Evolutionary conservation across 2,888 invertebrate species (phyloP).

Genomic region (Sesamia inferens): DNA sequence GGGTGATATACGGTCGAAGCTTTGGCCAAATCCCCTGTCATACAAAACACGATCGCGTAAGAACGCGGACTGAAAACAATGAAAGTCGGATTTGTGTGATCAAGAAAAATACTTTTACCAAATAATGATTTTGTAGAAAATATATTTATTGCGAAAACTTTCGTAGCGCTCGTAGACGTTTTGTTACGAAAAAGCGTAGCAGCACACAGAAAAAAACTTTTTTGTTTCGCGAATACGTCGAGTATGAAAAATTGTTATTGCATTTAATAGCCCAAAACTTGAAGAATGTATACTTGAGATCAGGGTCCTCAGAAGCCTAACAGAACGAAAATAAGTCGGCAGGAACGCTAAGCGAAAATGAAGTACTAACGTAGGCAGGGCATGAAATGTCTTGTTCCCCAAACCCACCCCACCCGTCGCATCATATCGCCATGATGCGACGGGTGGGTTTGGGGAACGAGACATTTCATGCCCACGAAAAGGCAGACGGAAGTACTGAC

Average conservation of each 20-base stretch:
- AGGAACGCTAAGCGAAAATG: too few relatives aligned
- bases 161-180: conserved; percentile 20
- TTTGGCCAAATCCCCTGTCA: conserved; percentile 53
- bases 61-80: conserved; percentile 56
- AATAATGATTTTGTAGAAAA: conserved; percentile 39
- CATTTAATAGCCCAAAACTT: too few relatives aligned
- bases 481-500: too few relatives aligned
- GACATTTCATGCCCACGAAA: too few relatives aligned
- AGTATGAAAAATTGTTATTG: background rate
- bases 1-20: conserved; percentile 45
- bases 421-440: too few relatives aligned
- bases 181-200: conserved; percentile 29
- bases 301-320: too few relatives aligned
- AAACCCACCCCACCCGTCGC: too few relatives aligned
- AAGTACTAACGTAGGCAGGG: too few relatives aligned
- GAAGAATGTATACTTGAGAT: too few relatives aligned
- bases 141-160: background rate
- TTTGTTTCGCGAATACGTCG: background rate
- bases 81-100: conserved; percentile 59
- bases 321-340: too few relatives aligned
- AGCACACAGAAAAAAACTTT: background rate
- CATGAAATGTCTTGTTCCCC: too few relatives aligned
- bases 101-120: conserved; percentile 48
- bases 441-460: too few relatives aligned
- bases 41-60: conserved; percentile 58